Base-by-base conservation (phyloP, 2,113 vertebrate genomes). In the Cinclus mexicanus region DNA sequence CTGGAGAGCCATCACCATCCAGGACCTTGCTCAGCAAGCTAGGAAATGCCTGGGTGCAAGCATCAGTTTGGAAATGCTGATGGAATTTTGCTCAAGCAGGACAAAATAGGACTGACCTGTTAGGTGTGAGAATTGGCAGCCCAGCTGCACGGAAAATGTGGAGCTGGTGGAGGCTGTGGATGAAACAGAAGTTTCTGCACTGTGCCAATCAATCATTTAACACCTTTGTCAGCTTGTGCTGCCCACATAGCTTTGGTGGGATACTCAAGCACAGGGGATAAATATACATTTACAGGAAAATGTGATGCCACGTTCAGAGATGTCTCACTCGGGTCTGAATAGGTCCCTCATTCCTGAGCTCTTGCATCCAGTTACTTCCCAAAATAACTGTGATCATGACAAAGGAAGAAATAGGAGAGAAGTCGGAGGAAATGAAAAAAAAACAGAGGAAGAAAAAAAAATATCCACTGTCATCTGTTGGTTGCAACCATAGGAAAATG, bases 101-200 rank as follows among this genome's bases (percentile, higher is more conserved):
- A 89, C 71, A 56, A 86, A 96, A 88, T 14, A 94, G 53, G 81
- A 46, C 41, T 94, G 87, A 83, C 90, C 83, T 31, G 1, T 29
- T 77, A 97, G 91, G 95, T 97, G 95, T 93, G 95, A 96, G 83
- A 90, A 90, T 96, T 97, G 96, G 95, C 95, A 97, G 79, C 77
- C 46, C 56, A 49, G 59, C 65, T 5, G 21, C n/a, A 64, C 7
- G 95, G 95, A 96, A 97, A 97, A 96, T 87, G 59, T 24, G 85
- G 91, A 68, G 89, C 65, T 93, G 83, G 49, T 82, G 70, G 71
- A 91, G 83, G 71, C 94, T 11, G 0, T 4, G 49, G 69, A 81
- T 83, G 86, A 89, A 97, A 87, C 80, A 57, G 89, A 87, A 94
- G 77, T 91, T 87, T 26, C 56, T 80, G 11, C 0, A 3, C 71